phyloP scores from a whole-genome alignment of 37 sponge, comb jelly and placozoan genomes.

The Haliclona indistincta region DNA sequence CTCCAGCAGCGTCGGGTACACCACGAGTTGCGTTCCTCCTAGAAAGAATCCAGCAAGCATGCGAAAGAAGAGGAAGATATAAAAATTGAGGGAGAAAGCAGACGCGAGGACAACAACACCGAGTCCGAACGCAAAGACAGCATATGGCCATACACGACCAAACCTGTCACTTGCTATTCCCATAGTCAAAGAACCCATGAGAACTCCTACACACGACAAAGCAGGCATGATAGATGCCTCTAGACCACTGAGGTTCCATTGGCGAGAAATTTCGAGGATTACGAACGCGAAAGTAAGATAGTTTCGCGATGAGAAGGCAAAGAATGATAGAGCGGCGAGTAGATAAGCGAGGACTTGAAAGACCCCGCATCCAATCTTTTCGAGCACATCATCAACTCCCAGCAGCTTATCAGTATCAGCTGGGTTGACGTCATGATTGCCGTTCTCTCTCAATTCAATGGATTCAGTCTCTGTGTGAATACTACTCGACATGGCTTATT shows the following conservation, averaged over 20 bases:
- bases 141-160: constrained; percentile 58
- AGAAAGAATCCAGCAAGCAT: constrained; percentile 22
- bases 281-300: constrained; percentile 33
- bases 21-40: not conserved
- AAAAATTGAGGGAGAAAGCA: constrained; percentile 30
- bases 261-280: not conserved
- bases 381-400: constrained; percentile 31
- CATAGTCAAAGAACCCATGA: constrained; percentile 25
- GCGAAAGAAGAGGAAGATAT: constrained; percentile 23
- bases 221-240: constrained; percentile 42
- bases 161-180: constrained; percentile 21
- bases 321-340: constrained; percentile 12
- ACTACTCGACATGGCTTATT: no score
- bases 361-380: constrained; percentile 39
- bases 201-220: constrained; percentile 20
- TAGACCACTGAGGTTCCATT: constrained; percentile 18
- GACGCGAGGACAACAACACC: constrained; percentile 34
- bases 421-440: no score
- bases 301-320: constrained; percentile 34
- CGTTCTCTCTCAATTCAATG: no score
- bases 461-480: no score
- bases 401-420: no score
- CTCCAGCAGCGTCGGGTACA: constrained; percentile 40
- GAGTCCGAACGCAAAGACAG: constrained; percentile 1
- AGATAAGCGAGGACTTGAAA: constrained; percentile 39